Percentiles rank a stretch among this genome's conserved stretches.
These are phyloP conservation scores for Drosophila mojavensis DNA, from an alignment of 1,140 invertebrate species.

Conservation along the genomic window DNA sequence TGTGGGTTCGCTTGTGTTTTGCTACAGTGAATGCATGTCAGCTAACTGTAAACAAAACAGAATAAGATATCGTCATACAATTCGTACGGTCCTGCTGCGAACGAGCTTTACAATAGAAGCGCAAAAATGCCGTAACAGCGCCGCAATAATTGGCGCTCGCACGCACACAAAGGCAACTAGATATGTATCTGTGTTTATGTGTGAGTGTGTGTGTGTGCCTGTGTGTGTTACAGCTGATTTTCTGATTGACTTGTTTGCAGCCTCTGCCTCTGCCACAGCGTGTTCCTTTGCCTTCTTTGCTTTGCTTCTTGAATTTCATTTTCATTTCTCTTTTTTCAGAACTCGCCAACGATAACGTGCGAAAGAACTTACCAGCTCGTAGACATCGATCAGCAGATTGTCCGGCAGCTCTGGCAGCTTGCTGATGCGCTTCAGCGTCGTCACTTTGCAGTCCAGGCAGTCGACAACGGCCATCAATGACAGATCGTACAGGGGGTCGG, in stretches of 20 bases:
- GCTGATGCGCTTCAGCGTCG: slow-evolving; percentile 62
- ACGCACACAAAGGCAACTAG: neutral
- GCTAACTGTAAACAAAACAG: too few relatives aligned
- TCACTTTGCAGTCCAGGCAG: slow-evolving; percentile 62
- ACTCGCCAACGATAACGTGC: neutral
- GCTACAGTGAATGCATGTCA: too few relatives aligned
- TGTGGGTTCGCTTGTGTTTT: too few relatives aligned
- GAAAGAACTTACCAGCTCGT: slow-evolving; percentile 66
- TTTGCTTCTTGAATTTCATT: neutral
- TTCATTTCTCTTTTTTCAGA: neutral
- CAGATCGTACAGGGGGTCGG: slow-evolving; percentile 59
- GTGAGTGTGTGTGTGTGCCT: neutral
- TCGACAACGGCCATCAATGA: slow-evolving; percentile 60
- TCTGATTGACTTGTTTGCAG: neutral
- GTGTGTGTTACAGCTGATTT: neutral
- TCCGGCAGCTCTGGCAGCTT: slow-evolving; percentile 73
- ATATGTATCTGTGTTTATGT: neutral
- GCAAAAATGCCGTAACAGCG: slow-evolving; percentile 26
- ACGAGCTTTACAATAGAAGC: neutral
- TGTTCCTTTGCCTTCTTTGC: slow-evolving; percentile 22
- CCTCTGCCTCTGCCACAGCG: neutral
- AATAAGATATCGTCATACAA: too few relatives aligned
- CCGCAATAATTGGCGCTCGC: slow-evolving; percentile 1
- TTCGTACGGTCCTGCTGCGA: too few relatives aligned
- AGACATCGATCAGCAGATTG: slow-evolving; percentile 76